Evolutionary conservation across 2,113 vertebrate species (phyloP), one percentile per base, ranked within the genome.

Genomic region (Beaufortia kweichowensis): DNA sequence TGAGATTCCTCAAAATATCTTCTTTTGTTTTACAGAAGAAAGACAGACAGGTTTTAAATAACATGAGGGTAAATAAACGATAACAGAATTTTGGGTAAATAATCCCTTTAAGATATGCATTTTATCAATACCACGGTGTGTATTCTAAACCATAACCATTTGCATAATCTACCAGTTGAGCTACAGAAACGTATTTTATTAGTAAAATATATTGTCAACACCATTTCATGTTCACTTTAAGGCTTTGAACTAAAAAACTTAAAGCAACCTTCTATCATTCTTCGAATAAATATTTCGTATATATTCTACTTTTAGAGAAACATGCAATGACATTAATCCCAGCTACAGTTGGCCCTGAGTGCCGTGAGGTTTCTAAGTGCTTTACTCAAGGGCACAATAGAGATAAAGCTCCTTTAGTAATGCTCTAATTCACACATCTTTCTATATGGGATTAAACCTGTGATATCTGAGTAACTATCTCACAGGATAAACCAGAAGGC

Each of bases 331-430:
- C 33, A 41, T 72, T 11, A 59, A 59, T 28, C 21, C 12, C 23
- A 28, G 39, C 35, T 53, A 21, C 33, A 14, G 35, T 41, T 41
- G 4, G 14, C 69, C 69, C 6, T 23, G 23, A 57, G 68, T 31
- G 8, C 6, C 1, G 19, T 35, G 26, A 55, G 33, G 31, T 59
- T 53, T 46, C 0, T 39, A 72, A 59, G 69, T 43, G 31, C 69
- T 21, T 57, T 23, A 43, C 69, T 72, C 33, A 59, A 59, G 53
- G 50, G 53, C 2, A 9, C 33, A 41, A 72, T 4, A 59, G 55
- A 72, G 53, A 72, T 59, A 59, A 72, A 72, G 69, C 57, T 59
- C 55, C 33, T 72, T 72, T 72, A 72, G 69, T 59, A 59, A 72
- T 59, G 33, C 69, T 72, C 69, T 72, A 72, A 41, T 59, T 59